Evolutionary conservation across 92 coral and sea anemone genomes (phyloP), one percentile per base, ranked within the genome.

Genomic region (Zoanthus sociatus): DNA sequence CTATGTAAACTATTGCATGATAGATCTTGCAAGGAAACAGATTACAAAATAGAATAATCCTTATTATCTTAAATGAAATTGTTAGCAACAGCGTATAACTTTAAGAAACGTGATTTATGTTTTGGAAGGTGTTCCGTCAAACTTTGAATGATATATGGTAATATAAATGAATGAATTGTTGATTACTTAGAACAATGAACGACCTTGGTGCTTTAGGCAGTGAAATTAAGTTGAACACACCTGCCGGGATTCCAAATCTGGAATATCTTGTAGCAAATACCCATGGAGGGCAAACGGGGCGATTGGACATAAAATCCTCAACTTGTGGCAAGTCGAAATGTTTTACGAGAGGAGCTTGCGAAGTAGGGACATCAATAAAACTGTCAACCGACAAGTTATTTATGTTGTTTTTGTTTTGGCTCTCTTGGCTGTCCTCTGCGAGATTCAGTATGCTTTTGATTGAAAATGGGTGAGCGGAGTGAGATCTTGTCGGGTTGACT

Each of bases 231-330:
- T 1, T 63, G 8, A 18, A 64, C 85, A 20, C 51, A 81, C 85
- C 85, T 81, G 85, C 74, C 31, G 85, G 85, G 18, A 81, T 81
- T 10, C 85, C 85, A 18, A 46, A 81, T 16, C 85, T 64, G 46
- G 85, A 81, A 81, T 81, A 81, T 69, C 85, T 81, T 33, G 85
- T 81, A 14, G 85, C 85, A 50, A 81, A 81, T 45, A 81, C 85
- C 85, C 85, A 81, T 13, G 85, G 85, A 9, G 85, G 85, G 15
- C 76, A 81, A 11, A 81, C 18, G 21, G 85, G 75, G 26, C 75
- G 75, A 66, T 64, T 21, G 44, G 45, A 31, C 21, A 11, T 50
- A 11, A 81, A 45, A 14, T 81, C 85, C 61, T 81, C 73, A 11
- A 31, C 60, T 66, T 50, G 67, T 71, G 85, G 73, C 56, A 81